Evolutionary conservation across 2,113 vertebrate species (phyloP).

Genomic region (Thalassarche chlororhynchos): DNA sequence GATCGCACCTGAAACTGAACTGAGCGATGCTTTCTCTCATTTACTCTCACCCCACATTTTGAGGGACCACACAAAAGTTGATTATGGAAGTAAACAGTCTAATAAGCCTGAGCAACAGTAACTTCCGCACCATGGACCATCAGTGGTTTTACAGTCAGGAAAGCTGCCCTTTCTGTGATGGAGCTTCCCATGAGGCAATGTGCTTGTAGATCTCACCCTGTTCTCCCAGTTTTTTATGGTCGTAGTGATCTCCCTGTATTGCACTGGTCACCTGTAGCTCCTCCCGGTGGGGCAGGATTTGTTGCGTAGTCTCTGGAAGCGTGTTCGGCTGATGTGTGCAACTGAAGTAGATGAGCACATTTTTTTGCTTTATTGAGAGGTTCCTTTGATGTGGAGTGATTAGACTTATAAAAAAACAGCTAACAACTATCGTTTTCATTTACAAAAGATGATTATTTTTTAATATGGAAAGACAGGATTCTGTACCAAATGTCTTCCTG

Average conservation of each 20-base stretch:
- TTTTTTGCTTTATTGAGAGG: neutral
- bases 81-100: neutral
- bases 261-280: neutral
- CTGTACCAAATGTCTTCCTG: neutral
- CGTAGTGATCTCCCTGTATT: neutral
- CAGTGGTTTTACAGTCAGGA: neutral
- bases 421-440: neutral
- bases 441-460: neutral
- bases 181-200: neutral
- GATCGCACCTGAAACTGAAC: neutral
- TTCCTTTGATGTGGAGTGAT: neutral
- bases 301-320: neutral
- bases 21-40: neutral
- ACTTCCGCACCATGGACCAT: neutral
- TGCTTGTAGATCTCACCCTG: neutral
- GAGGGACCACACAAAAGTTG: neutral
- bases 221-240: neutral
- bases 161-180: neutral
- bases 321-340: neutral
- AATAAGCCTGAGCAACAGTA: neutral
- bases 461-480: neutral
- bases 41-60: neutral
- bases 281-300: neutral
- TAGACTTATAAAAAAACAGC: neutral
- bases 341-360: neutral